Base-by-base conservation (phyloP, 2,797 vertebrate genomes). In the Lophotriccus pileatus region DNA sequence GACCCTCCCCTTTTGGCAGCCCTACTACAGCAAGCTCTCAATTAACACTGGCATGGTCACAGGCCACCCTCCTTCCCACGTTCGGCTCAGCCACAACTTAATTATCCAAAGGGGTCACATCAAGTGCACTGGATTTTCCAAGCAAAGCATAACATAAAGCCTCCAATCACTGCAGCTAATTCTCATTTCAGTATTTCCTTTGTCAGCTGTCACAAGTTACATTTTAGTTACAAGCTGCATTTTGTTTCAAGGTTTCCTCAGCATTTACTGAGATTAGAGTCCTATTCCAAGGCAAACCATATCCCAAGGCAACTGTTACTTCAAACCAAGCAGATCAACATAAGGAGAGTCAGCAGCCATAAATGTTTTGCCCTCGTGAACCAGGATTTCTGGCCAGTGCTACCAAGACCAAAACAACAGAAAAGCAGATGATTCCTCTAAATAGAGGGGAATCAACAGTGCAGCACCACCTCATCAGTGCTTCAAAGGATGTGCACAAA, bases 161-260 rank as follows among this genome's bases (percentile, higher is more conserved):
- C 67, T 79, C 84, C 74, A 86, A 75, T 90, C 58, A 50, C 39
- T 39, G 56, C 79, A 55, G 56, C 83, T 92, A 90, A 85, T 70
- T 81, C 90, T 50, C 39, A 41, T 69, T 84, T 90, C 92, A 79
- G 39, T 68, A 27, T 76, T 81, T 69, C 55, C 67, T 94, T 92
- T 78, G 80, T 90, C 86, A 81, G 62, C 67, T 58, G 36, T 23
- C 70, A 93, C 79, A 90, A 75, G 73, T 30, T 56, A 70, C 37
- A 25, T 86, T 88, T 68, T 41, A 36, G 76, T 72, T 68, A 78
- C 46, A 93, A 92, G 77, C 56, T 72, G 49, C 7, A 14, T 80
- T 90, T 83, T 90, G 79, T 92, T 88, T 66, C 39, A 52, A 76
- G 67, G 56, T 72, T 96, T 92, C 20, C 34, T 64, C 74, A 50